Base-by-base conservation (phyloP, 2,113 vertebrate genomes). In the Chinchilla lanigera region DNA sequence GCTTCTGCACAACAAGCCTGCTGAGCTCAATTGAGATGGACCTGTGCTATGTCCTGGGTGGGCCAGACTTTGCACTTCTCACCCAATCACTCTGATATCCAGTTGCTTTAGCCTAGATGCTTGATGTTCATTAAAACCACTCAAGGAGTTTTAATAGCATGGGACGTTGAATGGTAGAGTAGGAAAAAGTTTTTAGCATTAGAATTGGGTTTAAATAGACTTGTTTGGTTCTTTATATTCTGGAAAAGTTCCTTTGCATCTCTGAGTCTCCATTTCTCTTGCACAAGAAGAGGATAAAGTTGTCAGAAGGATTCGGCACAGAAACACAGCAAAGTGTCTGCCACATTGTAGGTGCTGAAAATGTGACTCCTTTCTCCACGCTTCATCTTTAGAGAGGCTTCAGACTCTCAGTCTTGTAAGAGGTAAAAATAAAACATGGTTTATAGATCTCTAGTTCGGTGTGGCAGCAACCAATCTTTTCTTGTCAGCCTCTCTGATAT, bases 111-210 rank as follows among this genome's bases (percentile, higher is more conserved):
- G 28, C 17, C 73, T 86, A 67, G 63, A 50, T 95, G 33, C 2
- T 58, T 90, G 60, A 77, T 84, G 89, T 10, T 94, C 54, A 96
- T 77, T 92, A 82, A 92, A 93, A 90, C 11, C 52, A 90, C 44
- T 96, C 35, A n/a, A 86, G 63, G 88, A 71, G 24, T 82, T 91
- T 75, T 93, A 90, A 38, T 38, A 84, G 56, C n/a, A 20, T 92
- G 38, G 52, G 7, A 93, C 92, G 24, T 69, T 69, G 22, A 86
- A n/a, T 84, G 82, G 80, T 75, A 0, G 38, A 65, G 24, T 77
- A 50, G 47, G 13, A 71, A 22, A 33, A 65, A 28, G 0, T 90
- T 91, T 58, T 92, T 93, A 38, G 33, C 84, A 33, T 93, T 95
- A 89, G 35, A 65, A 5, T 24, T 97, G 56, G 12, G 41, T 61